Evolutionary conservation across 1,140 invertebrate species (phyloP), one percentile per base, ranked within the genome.

Genomic region (Nasonia giraulti): DNA sequence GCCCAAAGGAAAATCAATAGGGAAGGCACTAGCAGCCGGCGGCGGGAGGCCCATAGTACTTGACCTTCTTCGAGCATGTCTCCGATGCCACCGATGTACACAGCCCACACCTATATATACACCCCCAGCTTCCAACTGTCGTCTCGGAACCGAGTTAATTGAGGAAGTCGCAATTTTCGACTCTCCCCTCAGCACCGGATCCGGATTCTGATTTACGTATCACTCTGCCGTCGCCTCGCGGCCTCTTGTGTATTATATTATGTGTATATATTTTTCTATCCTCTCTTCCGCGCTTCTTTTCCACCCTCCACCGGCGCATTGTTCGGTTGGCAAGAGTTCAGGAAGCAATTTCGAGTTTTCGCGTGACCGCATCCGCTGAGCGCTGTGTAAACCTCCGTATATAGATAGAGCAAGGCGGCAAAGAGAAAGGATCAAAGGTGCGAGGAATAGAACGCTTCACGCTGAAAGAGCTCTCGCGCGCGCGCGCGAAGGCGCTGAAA

Each of bases 321-420:
- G 47, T 62, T 77, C 27, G 8, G n/a, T 62, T 62, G 76, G 76
- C 50, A 80, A 40, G 17, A 80, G 78, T 80, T 80, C 78, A 80
- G 62, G 62, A 68, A 80, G 78, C 78, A 68, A 80, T 80, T 68
- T 68, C 78, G 20, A 80, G 27, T 68, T 80, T 68, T 80, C 78
- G 23, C 78, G 78, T 37, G 78, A 68, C n/a, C 62, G 78, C 78
- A 4, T 55, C 40, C 6, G 74, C 47, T 75, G 6, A 44, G 74
- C 37, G 20, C 8, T 62, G 55, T 62, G 14, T 7, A 62, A n/a
- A 62, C 55, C 55, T 62, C 4, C 6, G 55, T 62, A 1, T 62
- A 62, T 62, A 62, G 47, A 50, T 4, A 14, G 14, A 17, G 14
- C 2, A 14, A 50, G 47, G 1, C 5, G 2, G 12, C 12, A 50